A percentile compares a stretch with the other conserved stretches of the same genome.
phyloP scores from a whole-genome alignment of 2,113 vertebrate genomes.

The Cygnus atratus region DNA sequence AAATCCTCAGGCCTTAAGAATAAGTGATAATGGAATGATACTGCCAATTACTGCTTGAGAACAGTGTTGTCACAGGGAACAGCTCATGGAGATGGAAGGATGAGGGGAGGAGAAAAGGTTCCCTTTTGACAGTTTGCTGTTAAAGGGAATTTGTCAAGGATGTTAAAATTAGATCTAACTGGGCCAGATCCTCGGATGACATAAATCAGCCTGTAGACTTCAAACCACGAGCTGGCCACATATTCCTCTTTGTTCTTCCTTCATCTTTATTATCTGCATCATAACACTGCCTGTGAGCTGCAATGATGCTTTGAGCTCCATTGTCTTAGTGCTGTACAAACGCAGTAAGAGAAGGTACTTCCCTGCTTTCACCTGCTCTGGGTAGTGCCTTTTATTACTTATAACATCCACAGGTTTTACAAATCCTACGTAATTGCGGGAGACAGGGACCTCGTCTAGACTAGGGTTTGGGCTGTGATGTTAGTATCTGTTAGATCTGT shows the following conservation, averaged over 20 bases:
- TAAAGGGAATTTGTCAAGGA: constrained; percentile 46
- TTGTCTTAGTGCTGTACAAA: background rate
- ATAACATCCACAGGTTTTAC: background rate
- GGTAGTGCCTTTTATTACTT: background rate
- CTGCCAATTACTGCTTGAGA: constrained; percentile 60
- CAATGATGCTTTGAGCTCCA: background rate
- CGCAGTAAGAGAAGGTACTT: background rate
- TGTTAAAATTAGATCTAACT: constrained; percentile 51
- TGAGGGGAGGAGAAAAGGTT: background rate
- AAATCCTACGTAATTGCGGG: background rate
- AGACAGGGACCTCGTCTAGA: background rate
- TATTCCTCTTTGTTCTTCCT: constrained; percentile 46
- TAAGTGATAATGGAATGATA: constrained; percentile 59
- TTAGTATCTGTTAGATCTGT: background rate
- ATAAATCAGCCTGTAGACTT: constrained; percentile 28
- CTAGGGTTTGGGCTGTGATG: background rate
- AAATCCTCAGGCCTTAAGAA: constrained; percentile 39
- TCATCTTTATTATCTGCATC: constrained; percentile 10
- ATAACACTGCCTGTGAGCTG: background rate
- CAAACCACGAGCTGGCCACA: background rate
- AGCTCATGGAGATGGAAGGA: background rate
- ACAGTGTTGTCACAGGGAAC: constrained; percentile 27
- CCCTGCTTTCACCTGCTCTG: background rate
- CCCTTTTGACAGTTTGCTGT: background rate
- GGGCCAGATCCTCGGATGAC: constrained; percentile 41